Evolutionary conservation across 2,888 invertebrate genomes (phyloP).

Genomic region (Drosophila eohydei): DNA sequence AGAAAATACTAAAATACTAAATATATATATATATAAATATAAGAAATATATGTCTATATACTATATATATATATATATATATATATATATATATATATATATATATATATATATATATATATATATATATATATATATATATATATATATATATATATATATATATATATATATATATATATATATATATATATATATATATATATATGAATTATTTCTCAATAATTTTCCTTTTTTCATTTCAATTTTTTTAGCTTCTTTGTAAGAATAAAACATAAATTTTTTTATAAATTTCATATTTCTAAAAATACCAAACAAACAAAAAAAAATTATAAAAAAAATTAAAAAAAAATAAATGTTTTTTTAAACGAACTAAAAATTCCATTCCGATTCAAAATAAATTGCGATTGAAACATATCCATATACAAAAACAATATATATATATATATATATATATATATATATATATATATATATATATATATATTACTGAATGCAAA

Average conservation of each 20-base stretch:
- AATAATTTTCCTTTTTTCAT: conserved; percentile 7
- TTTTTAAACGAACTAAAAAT: conserved; percentile 26
- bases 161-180: conserved; percentile 2
- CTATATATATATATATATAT: conserved; percentile 19
- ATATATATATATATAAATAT: not conserved
- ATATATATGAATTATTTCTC: conserved; percentile 12
- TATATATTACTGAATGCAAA: conserved; percentile 5
- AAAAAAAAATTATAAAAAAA: not conserved
- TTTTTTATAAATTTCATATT: conserved; percentile 33
- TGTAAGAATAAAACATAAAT: conserved; percentile 20
- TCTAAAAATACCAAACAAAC: conserved; percentile 8
- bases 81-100: conserved; percentile 11
- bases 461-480: conserved; percentile 1
- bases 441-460: not conserved
- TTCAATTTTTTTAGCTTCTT: not conserved
- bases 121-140: conserved; percentile 2
- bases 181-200: conserved; percentile 9
- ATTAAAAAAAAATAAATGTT: conserved; percentile 1
- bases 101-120: conserved; percentile 6
- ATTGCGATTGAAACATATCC: conserved; percentile 46
- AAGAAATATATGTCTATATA: conserved; percentile 14
- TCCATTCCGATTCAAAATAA: conserved; percentile 45
- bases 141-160: conserved; percentile 8
- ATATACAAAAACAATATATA: conserved; percentile 17
- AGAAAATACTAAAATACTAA: conserved; percentile 1